phyloP scores from a whole-genome alignment of 2,888 invertebrate species.

The Oxystoma pomonae region DNA sequence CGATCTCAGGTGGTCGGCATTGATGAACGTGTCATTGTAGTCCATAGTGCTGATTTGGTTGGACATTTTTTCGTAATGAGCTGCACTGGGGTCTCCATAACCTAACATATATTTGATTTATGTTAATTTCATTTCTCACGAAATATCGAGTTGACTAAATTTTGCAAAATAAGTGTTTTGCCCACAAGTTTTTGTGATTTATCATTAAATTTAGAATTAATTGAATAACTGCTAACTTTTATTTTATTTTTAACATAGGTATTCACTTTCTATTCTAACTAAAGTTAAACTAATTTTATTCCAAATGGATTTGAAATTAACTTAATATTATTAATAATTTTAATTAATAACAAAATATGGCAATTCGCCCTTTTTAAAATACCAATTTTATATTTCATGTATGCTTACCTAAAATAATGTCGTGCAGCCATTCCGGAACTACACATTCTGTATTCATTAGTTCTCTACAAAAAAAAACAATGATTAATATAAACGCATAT shows the following conservation, averaged over 20 bases:
- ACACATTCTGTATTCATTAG: constrained; percentile 99
- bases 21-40: constrained; percentile 97
- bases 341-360: neutral
- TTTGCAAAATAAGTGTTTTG: too few species aligned
- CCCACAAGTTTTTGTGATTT: too few species aligned
- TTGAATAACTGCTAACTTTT: too few species aligned
- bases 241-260: too few species aligned
- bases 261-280: too few species aligned
- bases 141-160: too few species aligned
- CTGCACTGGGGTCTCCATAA: constrained; percentile 96
- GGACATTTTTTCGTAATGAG: constrained; percentile 93
- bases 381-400: constrained; percentile 44
- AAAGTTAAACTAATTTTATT: too few species aligned
- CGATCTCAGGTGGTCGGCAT: constrained; percentile 76
- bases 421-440: constrained; percentile 94
- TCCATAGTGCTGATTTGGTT: constrained; percentile 82
- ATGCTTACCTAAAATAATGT: constrained; percentile 69
- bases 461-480: constrained; percentile 49
- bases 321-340: too few species aligned
- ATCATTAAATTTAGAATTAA: too few species aligned
- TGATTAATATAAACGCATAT: too few species aligned
- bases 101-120: constrained; percentile 45
- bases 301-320: too few species aligned
- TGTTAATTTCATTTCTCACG: neutral
- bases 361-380: neutral